phyloP scores from a whole-genome alignment of 1,140 invertebrate genomes.

The Lerema accius region DNA sequence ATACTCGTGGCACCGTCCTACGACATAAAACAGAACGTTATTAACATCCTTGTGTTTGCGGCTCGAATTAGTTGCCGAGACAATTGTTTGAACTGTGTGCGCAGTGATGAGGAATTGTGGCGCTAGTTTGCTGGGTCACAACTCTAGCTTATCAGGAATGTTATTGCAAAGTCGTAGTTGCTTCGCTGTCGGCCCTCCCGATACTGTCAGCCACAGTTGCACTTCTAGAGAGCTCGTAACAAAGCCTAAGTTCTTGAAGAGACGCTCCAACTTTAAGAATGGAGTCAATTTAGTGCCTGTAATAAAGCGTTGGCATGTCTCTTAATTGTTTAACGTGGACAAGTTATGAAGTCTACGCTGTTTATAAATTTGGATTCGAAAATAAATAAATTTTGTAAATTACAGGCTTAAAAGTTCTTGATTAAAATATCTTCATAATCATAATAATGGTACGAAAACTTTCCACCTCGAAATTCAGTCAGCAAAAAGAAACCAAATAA shows the following conservation, averaged over 20 bases:
- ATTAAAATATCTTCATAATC: no score
- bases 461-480: no score
- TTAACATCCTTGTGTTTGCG: constrained; percentile 26
- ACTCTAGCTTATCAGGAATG: constrained; percentile 62
- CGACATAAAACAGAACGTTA: constrained; percentile 25
- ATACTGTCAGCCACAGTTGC: constrained; percentile 66
- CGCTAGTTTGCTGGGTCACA: constrained; percentile 57
- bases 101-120: constrained; percentile 41
- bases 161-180: constrained; percentile 58
- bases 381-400: no score
- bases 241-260: constrained; percentile 59
- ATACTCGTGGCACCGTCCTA: no score
- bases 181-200: constrained; percentile 45
- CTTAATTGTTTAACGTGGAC: background rate
- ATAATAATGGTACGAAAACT: no score
- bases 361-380: no score
- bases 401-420: no score
- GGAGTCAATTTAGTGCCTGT: constrained; percentile 46
- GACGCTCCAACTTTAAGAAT: constrained; percentile 47
- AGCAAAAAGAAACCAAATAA: no score
- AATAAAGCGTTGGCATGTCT: constrained; percentile 4
- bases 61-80: constrained; percentile 37
- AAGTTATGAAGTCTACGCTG: no score
- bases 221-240: constrained; percentile 51
- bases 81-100: constrained; percentile 42